Evolutionary conservation across 2,888 invertebrate species (phyloP).

Genomic region (Smittia sp.): DNA sequence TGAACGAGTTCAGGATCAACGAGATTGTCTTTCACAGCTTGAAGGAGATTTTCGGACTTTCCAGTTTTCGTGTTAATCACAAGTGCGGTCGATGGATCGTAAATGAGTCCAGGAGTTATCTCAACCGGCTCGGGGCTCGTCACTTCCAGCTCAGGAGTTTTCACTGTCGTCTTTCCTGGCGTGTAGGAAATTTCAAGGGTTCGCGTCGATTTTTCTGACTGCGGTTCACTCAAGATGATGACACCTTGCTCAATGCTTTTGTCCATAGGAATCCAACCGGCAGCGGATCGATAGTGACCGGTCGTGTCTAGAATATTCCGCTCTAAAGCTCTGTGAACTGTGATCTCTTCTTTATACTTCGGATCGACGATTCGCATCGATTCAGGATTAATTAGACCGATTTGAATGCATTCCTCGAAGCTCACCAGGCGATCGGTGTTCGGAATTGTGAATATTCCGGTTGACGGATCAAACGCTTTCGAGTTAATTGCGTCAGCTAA

Average conservation of each 20-base stretch:
- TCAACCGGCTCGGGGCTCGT: slow-evolving; percentile 66
- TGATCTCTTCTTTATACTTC: slow-evolving; percentile 64
- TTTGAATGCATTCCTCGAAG: slow-evolving; percentile 81
- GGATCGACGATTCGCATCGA: slow-evolving; percentile 82
- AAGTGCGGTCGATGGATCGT: slow-evolving; percentile 72
- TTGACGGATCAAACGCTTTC: slow-evolving; percentile 76
- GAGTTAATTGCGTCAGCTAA: slow-evolving; percentile 79
- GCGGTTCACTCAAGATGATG: slow-evolving; percentile 59
- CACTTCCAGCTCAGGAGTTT: slow-evolving; percentile 49
- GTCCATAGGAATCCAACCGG: slow-evolving; percentile 65
- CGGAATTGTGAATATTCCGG: slow-evolving; percentile 81
- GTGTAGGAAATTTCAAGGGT: slow-evolving; percentile 41
- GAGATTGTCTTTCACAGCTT: slow-evolving; percentile 73
- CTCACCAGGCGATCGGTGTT: slow-evolving; percentile 80
- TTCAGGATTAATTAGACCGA: slow-evolving; percentile 79
- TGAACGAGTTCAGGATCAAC: slow-evolving; percentile 66
- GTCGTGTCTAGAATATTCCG: slow-evolving; percentile 73
- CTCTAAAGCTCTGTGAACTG: slow-evolving; percentile 70
- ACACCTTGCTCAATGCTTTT: slow-evolving; percentile 67
- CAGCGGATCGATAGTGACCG: slow-evolving; percentile 67
- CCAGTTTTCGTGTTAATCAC: slow-evolving; percentile 71
- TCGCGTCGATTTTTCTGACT: slow-evolving; percentile 50
- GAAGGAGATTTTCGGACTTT: slow-evolving; percentile 67
- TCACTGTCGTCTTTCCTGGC: slow-evolving; percentile 43
- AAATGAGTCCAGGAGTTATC: slow-evolving; percentile 70